Evolutionary conservation across 2,113 vertebrate genomes (phyloP).

Genomic region (Nyctibius bracteatus): DNA sequence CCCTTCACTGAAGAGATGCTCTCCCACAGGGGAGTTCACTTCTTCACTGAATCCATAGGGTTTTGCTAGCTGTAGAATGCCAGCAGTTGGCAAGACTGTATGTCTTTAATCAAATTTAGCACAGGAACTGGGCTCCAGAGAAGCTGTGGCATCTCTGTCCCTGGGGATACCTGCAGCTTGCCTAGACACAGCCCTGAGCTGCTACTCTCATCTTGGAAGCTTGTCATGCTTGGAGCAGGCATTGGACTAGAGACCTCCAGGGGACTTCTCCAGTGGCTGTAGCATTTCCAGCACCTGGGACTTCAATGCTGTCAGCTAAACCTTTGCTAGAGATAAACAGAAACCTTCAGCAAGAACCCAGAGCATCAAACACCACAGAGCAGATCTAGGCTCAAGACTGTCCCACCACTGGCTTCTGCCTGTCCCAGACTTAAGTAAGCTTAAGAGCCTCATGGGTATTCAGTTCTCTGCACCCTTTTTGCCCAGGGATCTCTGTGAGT

Average conservation of each 20-base stretch:
- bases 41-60: neutral
- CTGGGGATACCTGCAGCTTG: neutral
- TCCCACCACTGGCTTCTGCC: neutral
- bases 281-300: neutral
- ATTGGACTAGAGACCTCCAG: neutral
- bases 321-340: neutral
- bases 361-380: neutral
- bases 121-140: neutral
- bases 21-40: neutral
- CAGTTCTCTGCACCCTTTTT: neutral
- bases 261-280: neutral
- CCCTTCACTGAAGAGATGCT: neutral
- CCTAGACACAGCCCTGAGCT: neutral
- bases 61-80: neutral
- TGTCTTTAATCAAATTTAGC: neutral
- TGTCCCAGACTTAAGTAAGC: neutral
- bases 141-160: neutral
- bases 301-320: neutral
- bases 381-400: neutral
- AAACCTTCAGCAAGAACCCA: neutral
- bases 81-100: neutral
- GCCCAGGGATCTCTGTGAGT: neutral
- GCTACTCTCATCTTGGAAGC: neutral
- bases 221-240: neutral
- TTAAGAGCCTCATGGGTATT: too few species aligned